Base-by-base conservation (phyloP, 1,140 invertebrate species). In the Lepidurus packardi region DNA sequence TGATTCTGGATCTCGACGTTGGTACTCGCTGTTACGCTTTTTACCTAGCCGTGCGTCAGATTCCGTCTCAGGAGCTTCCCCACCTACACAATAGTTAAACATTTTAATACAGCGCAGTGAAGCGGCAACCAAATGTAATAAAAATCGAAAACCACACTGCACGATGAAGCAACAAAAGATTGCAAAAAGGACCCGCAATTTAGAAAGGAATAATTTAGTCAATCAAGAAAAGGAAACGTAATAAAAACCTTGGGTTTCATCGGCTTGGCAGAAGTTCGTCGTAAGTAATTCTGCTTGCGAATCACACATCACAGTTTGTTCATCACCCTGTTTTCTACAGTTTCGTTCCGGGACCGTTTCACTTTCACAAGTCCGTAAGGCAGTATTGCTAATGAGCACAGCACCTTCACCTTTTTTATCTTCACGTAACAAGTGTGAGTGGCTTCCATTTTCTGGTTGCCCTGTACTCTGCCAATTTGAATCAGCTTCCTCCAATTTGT, bases 401-500 rank as follows among this genome's bases (percentile, higher is more conserved):
- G 78, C 25, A 77, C 77, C 76, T 80, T 80, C 11, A 81, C 80
- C 11, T 79, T 80, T 3, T 80, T 79, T 4, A 34, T 34, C 44
- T 80, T 82, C 13, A 80, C n/a, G 16, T 65, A 65, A 16, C 13
- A 65, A 65, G 6, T 13, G 47, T 9, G 47, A 65, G 13, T 13
- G 47, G 21, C 47, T 65, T 65, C 47, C 47, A 13, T 1, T 34
- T 34, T 34, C 25, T 34, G 25, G 25, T 1, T 34, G 4, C n/a
- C 13, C 8, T 65, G 53, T 65, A 13, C 4, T 34, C 34, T 34
- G 34, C 34, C 79, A 47, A 80, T 80, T 78, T 81, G 81, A 78
- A 82, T 80, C 10, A 80, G 25, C 80, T 80, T 16, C 80, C 78
- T 21, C 80, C 80, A 41, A 73, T 75, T 53, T 79, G 77, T 74